These are phyloP conservation scores for Amblyopsis hoosieri DNA, from an alignment of 2,797 vertebrate species.

Conservation along the genomic window DNA sequence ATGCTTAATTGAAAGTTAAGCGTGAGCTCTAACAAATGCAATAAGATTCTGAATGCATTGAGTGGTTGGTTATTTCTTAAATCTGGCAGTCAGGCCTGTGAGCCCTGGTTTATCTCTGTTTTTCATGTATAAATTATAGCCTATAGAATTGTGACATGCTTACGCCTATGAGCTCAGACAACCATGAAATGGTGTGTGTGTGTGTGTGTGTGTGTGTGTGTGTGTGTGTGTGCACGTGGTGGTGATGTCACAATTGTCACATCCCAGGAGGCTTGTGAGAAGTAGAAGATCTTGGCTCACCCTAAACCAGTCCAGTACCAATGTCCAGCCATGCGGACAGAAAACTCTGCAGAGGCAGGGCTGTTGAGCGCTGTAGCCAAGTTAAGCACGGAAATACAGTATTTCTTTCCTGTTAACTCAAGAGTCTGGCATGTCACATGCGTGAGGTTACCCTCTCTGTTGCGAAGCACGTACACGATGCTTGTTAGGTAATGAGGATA, in stretches of 20 bases:
- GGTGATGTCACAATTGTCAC: constrained; percentile 55
- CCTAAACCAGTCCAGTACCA: constrained; percentile 56
- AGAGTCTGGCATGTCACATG: constrained; percentile 70
- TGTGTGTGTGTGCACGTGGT: too few relatives aligned
- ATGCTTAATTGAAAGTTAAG: constrained; percentile 63
- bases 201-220: too few relatives aligned
- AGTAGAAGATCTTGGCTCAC: constrained; percentile 54
- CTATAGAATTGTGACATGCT: constrained; percentile 43
- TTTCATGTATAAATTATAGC: constrained; percentile 52
- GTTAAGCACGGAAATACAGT: constrained; percentile 72
- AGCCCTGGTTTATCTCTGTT: constrained; percentile 55
- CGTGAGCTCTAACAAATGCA: constrained; percentile 54
- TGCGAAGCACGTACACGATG: constrained; percentile 30
- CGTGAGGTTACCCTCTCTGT: constrained; percentile 61
- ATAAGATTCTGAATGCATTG: constrained; percentile 59
- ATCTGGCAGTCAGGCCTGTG: constrained; percentile 44
- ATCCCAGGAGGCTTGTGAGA: constrained; percentile 66
- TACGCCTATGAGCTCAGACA: constrained; percentile 36
- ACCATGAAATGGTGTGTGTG: too few relatives aligned
- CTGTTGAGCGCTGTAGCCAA: constrained; percentile 66
- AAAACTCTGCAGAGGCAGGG: constrained; percentile 69
- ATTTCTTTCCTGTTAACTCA: constrained; percentile 78
- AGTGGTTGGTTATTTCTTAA: constrained; percentile 51
- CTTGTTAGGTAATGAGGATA: constrained; percentile 34
- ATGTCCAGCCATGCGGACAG: constrained; percentile 59